These are phyloP conservation scores for Drosophila ambigua DNA, from an alignment of 1,140 invertebrate genomes.

Conservation along the genomic window DNA sequence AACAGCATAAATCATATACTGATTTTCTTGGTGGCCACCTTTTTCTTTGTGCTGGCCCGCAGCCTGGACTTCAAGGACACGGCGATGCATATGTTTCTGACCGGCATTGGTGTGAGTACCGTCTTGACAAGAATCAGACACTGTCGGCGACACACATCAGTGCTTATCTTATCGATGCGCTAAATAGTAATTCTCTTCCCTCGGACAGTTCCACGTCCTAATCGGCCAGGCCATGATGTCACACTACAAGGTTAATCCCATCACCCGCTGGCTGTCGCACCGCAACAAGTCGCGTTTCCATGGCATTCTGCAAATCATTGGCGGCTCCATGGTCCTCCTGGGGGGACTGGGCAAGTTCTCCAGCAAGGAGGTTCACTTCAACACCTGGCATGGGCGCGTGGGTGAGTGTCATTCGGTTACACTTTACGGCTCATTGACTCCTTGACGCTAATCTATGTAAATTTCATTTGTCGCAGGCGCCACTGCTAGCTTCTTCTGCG, in stretches of 20 bases:
- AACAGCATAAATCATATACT: slow-evolving; percentile 79
- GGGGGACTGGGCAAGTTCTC: slow-evolving; percentile 68
- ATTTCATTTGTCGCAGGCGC: slow-evolving; percentile 44
- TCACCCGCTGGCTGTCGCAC: slow-evolving; percentile 73
- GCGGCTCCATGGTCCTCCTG: slow-evolving; percentile 68
- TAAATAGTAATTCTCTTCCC: slow-evolving; percentile 4
- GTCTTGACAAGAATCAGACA: not conserved
- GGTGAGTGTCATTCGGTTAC: slow-evolving; percentile 48
- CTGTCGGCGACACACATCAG: slow-evolving; percentile 24
- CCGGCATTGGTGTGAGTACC: slow-evolving; percentile 64
- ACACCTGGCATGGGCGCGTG: slow-evolving; percentile 73
- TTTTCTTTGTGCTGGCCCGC: slow-evolving; percentile 68
- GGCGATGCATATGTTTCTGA: slow-evolving; percentile 80
- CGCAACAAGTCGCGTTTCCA: slow-evolving; percentile 77
- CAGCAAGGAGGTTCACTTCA: slow-evolving; percentile 68
- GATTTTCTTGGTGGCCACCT: slow-evolving; percentile 66
- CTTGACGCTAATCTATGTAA: not conserved
- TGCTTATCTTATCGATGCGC: slow-evolving; percentile 34
- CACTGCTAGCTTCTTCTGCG: slow-evolving; percentile 60
- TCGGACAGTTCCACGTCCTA: slow-evolving; percentile 69
- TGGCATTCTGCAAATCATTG: slow-evolving; percentile 69
- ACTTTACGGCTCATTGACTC: too few relatives aligned
- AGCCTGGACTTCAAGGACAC: slow-evolving; percentile 73
- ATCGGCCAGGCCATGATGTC: slow-evolving; percentile 78
- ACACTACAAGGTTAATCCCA: slow-evolving; percentile 72